phyloP scores from a whole-genome alignment of 1,140 invertebrate genomes.

The Adoxophyes honmai region DNA sequence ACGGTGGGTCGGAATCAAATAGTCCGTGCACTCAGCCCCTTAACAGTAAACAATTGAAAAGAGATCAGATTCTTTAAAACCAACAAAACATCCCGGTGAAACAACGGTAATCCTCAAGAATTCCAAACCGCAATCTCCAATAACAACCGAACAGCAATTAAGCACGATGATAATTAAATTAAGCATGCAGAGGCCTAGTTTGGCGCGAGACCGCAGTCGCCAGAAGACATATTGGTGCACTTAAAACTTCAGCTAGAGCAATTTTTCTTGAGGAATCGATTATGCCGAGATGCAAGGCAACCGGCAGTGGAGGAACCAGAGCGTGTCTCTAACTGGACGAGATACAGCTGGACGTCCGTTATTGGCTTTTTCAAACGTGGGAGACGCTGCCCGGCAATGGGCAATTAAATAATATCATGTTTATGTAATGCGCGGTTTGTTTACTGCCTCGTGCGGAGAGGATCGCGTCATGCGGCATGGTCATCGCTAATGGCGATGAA shows the following conservation, averaged over 20 bases:
- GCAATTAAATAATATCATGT: constrained; percentile 9
- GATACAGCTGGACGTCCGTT: constrained; percentile 12
- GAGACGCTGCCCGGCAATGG: constrained; percentile 2
- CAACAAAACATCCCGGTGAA: too few relatives aligned
- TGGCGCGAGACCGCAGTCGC: background rate
- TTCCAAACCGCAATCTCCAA: background rate
- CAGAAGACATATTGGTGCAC: background rate
- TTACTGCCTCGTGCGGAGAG: background rate
- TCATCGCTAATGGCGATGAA: background rate
- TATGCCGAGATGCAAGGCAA: background rate
- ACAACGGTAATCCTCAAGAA: background rate
- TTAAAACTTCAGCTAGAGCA: constrained; percentile 1
- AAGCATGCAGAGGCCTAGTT: background rate
- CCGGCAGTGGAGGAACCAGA: constrained; percentile 4
- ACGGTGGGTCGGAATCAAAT: too few relatives aligned
- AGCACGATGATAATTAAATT: background rate
- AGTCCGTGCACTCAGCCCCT: too few relatives aligned
- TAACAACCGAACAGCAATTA: constrained; percentile 9
- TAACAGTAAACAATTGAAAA: too few relatives aligned
- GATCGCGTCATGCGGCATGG: background rate
- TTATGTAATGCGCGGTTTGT: constrained; percentile 2
- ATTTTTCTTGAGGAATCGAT: constrained; percentile 13
- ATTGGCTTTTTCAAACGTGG: background rate
- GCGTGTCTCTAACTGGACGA: constrained; percentile 8
- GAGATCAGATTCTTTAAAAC: too few relatives aligned